These are phyloP conservation scores for Sterna hirundo DNA, from an alignment of 2,113 vertebrate species.

Conservation along the genomic window DNA sequence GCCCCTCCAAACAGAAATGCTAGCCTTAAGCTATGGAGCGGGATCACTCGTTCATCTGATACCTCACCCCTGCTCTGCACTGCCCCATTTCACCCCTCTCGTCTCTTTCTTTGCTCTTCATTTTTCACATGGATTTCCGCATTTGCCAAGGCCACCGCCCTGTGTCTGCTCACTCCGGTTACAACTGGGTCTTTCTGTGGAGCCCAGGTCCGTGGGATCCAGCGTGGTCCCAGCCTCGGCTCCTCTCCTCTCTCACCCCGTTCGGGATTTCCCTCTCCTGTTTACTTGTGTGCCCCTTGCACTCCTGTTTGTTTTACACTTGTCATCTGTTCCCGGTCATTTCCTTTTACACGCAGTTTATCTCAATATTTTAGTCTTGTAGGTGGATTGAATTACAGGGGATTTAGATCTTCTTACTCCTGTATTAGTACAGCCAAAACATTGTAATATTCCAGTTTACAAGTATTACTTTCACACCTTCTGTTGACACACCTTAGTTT, in stretches of 20 bases:
- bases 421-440: background rate
- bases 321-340: background rate
- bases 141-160: background rate
- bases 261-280: background rate
- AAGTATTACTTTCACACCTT: background rate
- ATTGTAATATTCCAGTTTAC: background rate
- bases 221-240: background rate
- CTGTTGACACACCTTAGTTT: background rate
- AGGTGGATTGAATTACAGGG: background rate
- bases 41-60: background rate
- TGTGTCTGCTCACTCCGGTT: accelerated
- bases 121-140: background rate
- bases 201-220: accelerated
- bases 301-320: background rate
- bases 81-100: background rate
- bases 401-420: background rate
- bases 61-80: background rate
- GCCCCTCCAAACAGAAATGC: background rate
- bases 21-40: background rate
- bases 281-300: accelerated
- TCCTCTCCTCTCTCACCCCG: background rate
- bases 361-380: background rate
- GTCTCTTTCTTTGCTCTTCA: background rate
- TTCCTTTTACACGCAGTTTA: background rate
- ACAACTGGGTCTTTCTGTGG: background rate